Percentiles rank a stretch among this genome's conserved stretches.
These are phyloP conservation scores for Gouania willdenowi DNA, from an alignment of 2,797 vertebrate genomes.

Conservation along the genomic window DNA sequence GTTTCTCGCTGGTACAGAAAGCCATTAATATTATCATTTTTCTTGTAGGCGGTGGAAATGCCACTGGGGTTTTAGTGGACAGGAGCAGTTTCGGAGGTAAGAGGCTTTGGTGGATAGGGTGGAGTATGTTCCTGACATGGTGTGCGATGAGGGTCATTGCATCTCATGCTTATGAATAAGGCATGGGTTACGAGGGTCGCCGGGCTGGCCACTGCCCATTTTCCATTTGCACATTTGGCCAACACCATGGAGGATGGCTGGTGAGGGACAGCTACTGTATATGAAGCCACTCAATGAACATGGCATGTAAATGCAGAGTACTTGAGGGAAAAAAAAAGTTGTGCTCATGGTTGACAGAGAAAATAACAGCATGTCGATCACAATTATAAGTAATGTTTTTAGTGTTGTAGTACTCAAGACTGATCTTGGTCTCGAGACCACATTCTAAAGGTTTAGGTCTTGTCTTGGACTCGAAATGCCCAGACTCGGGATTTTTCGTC, in stretches of 20 bases:
- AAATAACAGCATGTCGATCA: too few species aligned
- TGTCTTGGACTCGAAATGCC: too few species aligned
- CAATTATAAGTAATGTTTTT: too few species aligned
- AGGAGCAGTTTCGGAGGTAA: constrained; percentile 34
- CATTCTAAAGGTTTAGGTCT: too few species aligned
- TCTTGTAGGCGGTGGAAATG: constrained; percentile 57
- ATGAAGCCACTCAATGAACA: constrained; percentile 41
- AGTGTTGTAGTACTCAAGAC: too few species aligned
- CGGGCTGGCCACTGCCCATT: constrained; percentile 61
- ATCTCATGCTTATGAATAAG: constrained; percentile 73
- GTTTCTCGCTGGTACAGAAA: constrained; percentile 34
- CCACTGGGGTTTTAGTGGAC: constrained; percentile 54
- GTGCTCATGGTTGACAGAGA: too few species aligned
- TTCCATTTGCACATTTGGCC: constrained; percentile 75
- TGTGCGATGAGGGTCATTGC: constrained; percentile 60
- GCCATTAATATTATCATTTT: constrained; percentile 60
- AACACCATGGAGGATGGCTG: constrained; percentile 60
- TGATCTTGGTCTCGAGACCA: too few species aligned
- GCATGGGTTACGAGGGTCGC: constrained; percentile 56
- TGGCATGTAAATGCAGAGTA: constrained; percentile 24
- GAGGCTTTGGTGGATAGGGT: constrained; percentile 34
- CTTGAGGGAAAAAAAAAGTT: too few species aligned
- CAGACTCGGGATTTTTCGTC: too few species aligned
- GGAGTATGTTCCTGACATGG: constrained; percentile 61
- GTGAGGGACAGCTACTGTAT: constrained; percentile 44